Evolutionary conservation across 2,797 vertebrate genomes (phyloP).

Genomic region (Phoebastria nigripes): DNA sequence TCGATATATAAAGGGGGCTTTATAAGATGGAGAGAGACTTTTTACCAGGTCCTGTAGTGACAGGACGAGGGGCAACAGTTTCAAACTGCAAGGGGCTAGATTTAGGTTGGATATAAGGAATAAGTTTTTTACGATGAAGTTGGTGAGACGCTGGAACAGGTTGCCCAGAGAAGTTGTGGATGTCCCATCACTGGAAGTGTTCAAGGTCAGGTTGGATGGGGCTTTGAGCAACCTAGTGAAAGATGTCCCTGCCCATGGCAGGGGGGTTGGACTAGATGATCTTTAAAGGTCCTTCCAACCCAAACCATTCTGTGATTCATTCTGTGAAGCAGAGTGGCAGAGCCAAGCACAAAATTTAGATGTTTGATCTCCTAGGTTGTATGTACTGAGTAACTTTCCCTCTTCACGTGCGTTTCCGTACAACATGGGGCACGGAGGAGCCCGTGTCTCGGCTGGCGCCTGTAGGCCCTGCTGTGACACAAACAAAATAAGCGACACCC

Average conservation of each 20-base stretch:
- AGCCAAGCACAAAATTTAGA: not conserved
- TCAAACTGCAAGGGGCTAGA: not conserved
- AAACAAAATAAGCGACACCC: conserved; percentile 27
- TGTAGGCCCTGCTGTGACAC: conserved; percentile 7
- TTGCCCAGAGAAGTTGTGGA: not conserved
- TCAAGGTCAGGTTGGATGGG: fast-evolving
- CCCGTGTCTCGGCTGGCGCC: not conserved
- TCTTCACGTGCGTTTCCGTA: not conserved
- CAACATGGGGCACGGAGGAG: fast-evolving
- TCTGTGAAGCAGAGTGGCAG: not conserved
- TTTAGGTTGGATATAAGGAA: not conserved
- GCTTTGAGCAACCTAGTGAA: not conserved
- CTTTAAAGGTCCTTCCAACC: not conserved
- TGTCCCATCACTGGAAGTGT: not conserved
- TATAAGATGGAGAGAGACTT: not conserved
- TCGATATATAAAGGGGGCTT: not conserved
- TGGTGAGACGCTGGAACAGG: not conserved
- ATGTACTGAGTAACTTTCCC: fast-evolving
- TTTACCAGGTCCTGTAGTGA: not conserved
- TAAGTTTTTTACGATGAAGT: not conserved
- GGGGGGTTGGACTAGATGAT: fast-evolving
- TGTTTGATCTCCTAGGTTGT: not conserved
- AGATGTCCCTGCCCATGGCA: not conserved
- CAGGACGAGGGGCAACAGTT: not conserved
- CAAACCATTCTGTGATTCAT: not conserved